Conservation (phyloP, 2,888 invertebrate species). For the Aphidius colemani region DNA sequence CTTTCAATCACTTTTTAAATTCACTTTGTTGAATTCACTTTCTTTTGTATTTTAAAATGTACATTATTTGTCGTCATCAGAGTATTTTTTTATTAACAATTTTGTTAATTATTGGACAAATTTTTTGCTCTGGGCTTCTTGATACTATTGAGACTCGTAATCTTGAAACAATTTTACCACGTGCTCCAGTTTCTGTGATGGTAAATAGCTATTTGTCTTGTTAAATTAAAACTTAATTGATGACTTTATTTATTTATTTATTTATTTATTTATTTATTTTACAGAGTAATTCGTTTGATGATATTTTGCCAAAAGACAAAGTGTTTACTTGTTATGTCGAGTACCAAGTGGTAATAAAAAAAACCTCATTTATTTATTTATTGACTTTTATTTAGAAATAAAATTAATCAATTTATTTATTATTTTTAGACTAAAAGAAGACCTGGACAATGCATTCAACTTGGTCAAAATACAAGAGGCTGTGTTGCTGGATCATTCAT, state of each 20-base stretch:
- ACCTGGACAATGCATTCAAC: conserved; percentile 58
- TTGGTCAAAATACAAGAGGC: conserved; percentile 54
- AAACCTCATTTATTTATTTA: neutral
- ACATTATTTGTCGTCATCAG: neutral
- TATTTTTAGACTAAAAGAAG: conserved; percentile 40
- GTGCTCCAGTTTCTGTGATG: neutral
- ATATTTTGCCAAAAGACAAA: conserved; percentile 6
- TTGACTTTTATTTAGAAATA: neutral
- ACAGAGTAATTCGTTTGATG: conserved; percentile 23
- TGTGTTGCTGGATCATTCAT: conserved; percentile 60
- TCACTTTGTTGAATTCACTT: neutral
- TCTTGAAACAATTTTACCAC: neutral
- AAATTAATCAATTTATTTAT: neutral
- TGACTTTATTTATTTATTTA: neutral
- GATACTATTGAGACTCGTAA: neutral
- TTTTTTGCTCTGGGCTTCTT: neutral
- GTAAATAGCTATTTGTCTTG: neutral
- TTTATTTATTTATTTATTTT: neutral
- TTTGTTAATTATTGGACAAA: too few species aligned
- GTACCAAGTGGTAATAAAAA: conserved; percentile 29
- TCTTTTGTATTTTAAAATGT: neutral
- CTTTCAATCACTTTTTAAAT: neutral
- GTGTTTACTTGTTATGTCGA: conserved; percentile 28
- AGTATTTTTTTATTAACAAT: too few species aligned
- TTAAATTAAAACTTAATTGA: too few species aligned